Evolutionary conservation across 2,888 invertebrate genomes (phyloP).

Genomic region (Ernsta delagoae): DNA sequence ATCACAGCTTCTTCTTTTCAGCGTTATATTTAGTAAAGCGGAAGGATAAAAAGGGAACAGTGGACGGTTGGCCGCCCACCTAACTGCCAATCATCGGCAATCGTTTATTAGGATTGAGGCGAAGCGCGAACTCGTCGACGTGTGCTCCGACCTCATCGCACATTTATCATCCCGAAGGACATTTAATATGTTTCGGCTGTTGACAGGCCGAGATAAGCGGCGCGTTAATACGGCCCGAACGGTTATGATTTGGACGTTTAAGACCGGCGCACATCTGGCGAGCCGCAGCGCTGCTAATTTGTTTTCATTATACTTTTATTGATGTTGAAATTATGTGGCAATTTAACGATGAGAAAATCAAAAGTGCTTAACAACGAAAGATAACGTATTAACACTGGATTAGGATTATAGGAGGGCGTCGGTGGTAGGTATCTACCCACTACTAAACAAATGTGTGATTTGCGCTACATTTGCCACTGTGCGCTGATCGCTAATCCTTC

Average conservation of each 20-base stretch:
- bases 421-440: no score
- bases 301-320: not conserved
- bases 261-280: not conserved
- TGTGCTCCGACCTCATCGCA: constrained; percentile 59
- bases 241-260: constrained; percentile 37
- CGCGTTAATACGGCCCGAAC: constrained; percentile 37
- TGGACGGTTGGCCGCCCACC: constrained; percentile 43
- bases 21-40: constrained; percentile 4
- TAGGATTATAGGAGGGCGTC: no score
- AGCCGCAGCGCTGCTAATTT: not conserved
- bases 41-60: constrained; percentile 45
- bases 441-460: no score
- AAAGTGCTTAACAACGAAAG: no score
- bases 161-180: constrained; percentile 75
- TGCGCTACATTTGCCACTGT: no score
- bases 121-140: constrained; percentile 51
- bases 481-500: no score
- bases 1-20: not conserved
- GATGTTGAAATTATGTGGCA: no score
- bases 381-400: no score
- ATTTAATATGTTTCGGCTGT: constrained; percentile 78
- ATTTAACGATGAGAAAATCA: no score
- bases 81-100: constrained; percentile 75
- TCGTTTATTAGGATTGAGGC: constrained; percentile 76
- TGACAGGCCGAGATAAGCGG: constrained; percentile 70